Evolutionary conservation across 2,797 vertebrate species (phyloP).

Genomic region (Cercopithecus diana): DNA sequence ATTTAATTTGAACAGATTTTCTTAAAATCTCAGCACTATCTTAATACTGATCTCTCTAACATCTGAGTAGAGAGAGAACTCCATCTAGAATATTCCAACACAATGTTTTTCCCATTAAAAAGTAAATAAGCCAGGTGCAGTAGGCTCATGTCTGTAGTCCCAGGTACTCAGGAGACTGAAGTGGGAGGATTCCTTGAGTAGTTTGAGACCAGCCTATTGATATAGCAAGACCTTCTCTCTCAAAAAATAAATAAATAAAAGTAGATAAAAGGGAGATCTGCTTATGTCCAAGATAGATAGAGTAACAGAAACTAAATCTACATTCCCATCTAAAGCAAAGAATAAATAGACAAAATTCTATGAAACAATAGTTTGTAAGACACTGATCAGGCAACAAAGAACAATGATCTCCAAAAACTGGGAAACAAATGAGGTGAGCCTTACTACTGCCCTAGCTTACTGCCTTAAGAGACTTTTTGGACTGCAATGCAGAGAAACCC

Average conservation of each 20-base stretch:
- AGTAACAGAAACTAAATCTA: neutral
- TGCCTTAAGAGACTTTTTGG: neutral
- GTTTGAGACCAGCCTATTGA: neutral
- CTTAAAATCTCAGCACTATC: constrained; percentile 8
- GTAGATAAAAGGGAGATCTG: neutral
- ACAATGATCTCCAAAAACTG: neutral
- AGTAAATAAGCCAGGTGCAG: neutral
- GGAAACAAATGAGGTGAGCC: neutral
- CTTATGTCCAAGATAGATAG: neutral
- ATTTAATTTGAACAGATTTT: neutral
- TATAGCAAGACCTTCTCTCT: neutral
- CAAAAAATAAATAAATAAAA: neutral
- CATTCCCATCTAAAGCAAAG: neutral
- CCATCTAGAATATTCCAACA: neutral
- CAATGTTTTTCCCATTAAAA: constrained; percentile 3
- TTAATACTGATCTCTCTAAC: neutral
- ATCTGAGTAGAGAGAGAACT: neutral
- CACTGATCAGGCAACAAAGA: neutral
- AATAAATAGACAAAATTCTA: neutral
- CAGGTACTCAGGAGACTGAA: neutral
- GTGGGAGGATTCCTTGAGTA: neutral
- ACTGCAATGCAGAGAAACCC: neutral
- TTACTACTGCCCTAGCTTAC: neutral
- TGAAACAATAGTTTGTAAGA: neutral
- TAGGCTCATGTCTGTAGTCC: neutral